These are phyloP conservation scores for Orchestes rusci DNA, from an alignment of 2,888 invertebrate genomes.

Conservation along the genomic window DNA sequence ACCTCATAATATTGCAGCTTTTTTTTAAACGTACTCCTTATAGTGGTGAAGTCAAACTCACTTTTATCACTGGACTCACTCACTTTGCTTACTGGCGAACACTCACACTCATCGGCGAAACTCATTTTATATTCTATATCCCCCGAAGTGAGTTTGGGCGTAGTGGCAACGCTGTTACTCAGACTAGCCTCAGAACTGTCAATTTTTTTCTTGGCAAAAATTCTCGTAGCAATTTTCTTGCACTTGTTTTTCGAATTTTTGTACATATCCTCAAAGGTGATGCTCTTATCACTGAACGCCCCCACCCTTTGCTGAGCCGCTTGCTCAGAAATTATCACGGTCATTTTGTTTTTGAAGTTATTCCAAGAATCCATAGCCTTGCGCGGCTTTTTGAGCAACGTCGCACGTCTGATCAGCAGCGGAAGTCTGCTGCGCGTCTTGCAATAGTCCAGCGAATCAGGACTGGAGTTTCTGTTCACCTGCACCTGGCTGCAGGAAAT, in stretches of 20 bases:
- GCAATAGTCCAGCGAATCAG: slow-evolving; percentile 33
- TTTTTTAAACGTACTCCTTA: slow-evolving; percentile 37
- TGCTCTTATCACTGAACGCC: slow-evolving; percentile 36
- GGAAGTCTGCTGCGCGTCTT: slow-evolving; percentile 35
- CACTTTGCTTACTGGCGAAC: slow-evolving; percentile 12
- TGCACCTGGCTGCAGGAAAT: slow-evolving; percentile 39
- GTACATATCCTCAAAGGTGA: slow-evolving; percentile 42
- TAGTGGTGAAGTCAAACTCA: slow-evolving; percentile 36
- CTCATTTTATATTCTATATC: slow-evolving; percentile 39
- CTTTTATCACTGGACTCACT: slow-evolving; percentile 30
- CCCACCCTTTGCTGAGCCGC: slow-evolving; percentile 41
- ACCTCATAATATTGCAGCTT: no score
- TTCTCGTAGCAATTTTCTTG: slow-evolving; percentile 33
- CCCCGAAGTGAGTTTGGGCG: slow-evolving; percentile 31
- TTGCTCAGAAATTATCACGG: slow-evolving; percentile 38
- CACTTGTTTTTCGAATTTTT: slow-evolving; percentile 42
- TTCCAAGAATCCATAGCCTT: slow-evolving; percentile 39
- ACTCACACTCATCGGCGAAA: neutral
- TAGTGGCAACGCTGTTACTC: no score
- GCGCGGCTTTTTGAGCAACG: slow-evolving; percentile 35
- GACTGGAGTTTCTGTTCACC: slow-evolving; percentile 20
- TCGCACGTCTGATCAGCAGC: slow-evolving; percentile 33
- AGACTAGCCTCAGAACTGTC: slow-evolving; percentile 23
- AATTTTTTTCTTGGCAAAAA: slow-evolving; percentile 1
- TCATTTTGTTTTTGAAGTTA: slow-evolving; percentile 38